phyloP scores from a whole-genome alignment of 2,113 vertebrate species.

The Anolis carolinensis region DNA sequence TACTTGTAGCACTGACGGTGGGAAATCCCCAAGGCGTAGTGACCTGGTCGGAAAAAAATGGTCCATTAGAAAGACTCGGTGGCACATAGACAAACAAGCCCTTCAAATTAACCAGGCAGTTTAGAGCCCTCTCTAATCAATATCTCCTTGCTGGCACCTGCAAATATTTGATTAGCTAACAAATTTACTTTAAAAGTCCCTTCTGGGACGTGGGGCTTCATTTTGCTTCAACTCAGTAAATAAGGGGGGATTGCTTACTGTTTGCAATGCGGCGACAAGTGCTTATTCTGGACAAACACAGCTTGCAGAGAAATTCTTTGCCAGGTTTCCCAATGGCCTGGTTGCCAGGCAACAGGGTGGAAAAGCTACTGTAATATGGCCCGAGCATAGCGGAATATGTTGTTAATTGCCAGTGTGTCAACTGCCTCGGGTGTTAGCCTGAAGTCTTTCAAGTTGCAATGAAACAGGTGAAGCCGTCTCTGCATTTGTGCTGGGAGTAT shows the following conservation, averaged over 20 bases:
- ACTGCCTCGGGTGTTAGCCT: constrained; percentile 61
- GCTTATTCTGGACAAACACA: constrained; percentile 68
- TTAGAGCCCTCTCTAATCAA: constrained; percentile 30
- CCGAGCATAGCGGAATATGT: constrained; percentile 56
- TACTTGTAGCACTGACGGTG: neutral
- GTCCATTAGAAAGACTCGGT: constrained; percentile 27
- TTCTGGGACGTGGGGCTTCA: constrained; percentile 32
- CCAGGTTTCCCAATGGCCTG: constrained; percentile 59
- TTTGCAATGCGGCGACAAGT: constrained; percentile 56
- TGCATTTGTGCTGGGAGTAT: neutral
- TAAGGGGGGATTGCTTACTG: constrained; percentile 46
- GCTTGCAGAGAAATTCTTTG: constrained; percentile 69
- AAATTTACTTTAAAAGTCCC: constrained; percentile 50
- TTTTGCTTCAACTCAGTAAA: constrained; percentile 48
- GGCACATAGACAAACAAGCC: constrained; percentile 21
- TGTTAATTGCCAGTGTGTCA: constrained; percentile 71
- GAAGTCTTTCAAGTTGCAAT: constrained; percentile 55
- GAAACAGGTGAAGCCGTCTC: constrained; percentile 18
- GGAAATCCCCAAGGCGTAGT: constrained; percentile 27
- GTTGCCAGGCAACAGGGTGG: constrained; percentile 71
- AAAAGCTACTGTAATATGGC: constrained; percentile 65
- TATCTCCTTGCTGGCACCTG: neutral
- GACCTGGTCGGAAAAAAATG: constrained; percentile 10
- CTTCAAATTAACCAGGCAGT: constrained; percentile 43
- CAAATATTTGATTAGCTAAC: constrained; percentile 58